Conservation (phyloP, 2,113 vertebrate genomes). For the Dicaeum eximium region DNA sequence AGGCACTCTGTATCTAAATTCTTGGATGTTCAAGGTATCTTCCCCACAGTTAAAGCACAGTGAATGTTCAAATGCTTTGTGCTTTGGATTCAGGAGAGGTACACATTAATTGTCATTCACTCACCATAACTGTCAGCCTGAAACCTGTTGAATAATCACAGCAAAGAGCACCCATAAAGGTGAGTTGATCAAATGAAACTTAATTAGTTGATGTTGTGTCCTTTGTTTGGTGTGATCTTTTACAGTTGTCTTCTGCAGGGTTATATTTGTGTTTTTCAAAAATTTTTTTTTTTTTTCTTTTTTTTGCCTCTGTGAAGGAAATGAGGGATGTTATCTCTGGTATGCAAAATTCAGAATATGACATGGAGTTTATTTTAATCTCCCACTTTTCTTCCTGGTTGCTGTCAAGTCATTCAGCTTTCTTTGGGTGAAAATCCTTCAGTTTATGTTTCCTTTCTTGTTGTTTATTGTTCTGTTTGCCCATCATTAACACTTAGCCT, state of each 20-base stretch:
- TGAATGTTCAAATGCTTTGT: background rate
- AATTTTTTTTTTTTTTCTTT: too few relatives aligned
- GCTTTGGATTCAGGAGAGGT: background rate
- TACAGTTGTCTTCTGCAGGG: background rate
- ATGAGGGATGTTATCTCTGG: background rate
- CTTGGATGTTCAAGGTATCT: background rate
- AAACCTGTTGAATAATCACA: background rate
- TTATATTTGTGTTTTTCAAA: background rate
- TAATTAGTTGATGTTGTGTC: background rate
- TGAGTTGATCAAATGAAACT: conserved; percentile 21
- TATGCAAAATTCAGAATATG: background rate
- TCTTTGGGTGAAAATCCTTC: background rate
- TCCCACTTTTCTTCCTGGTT: background rate
- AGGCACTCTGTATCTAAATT: background rate
- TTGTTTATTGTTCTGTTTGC: background rate
- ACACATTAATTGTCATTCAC: background rate
- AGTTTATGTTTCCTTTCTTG: background rate
- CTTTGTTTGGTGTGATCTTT: background rate
- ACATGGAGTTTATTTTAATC: background rate
- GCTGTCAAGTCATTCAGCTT: background rate
- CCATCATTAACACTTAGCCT: background rate
- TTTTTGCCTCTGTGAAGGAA: background rate
- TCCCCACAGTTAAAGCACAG: background rate
- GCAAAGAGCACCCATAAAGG: background rate
- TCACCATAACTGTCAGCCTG: background rate